Base-by-base conservation (phyloP, 2,888 invertebrate species). In the Bombyx huttoni region DNA sequence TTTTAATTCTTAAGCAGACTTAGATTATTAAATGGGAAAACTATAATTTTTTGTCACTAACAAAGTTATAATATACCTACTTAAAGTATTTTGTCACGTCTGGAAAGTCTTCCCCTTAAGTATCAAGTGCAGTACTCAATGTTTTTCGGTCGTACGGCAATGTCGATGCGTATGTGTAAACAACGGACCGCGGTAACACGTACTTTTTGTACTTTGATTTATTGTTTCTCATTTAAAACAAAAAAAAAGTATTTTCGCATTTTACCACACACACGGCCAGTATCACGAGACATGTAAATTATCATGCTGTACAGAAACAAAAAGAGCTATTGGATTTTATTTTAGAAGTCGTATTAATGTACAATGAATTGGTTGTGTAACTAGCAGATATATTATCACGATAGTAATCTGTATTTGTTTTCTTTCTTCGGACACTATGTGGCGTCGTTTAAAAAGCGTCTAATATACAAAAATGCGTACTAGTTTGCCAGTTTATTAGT, bases 161-260 rank as follows among this genome's bases (percentile, higher is more conserved):
- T 79, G 82, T 85, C 75, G 69, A 68, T 69, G 65, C 66, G 66
- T 74, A 67, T 69, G 77, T 77, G 81, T 79, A 82, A 84, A 86
- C 84, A 84, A 78, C 81, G 75, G 80, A 70, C 68, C 69, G 63
- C 69, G 74, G 79, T 81, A 82, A 85, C 86, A 84, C 86, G 77
- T 84, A 72, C 78, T 84, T 81, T 86, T 85, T 86, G 77, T 75
- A 65, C 74, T 78, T 81, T 83, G 86, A 86, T 85, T 86, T 87
- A 87, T 83, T 79, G 82, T 84, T 81, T 81, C 77, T 75, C 62
- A 75, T 84, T 84, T 76, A 24, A 24, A 24, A 24, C 79, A 81
- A 75, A 82, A 83, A 77, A 75, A 64, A 66, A 72, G 54, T 83
- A 86, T 84, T 85, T 83, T n/a, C n/a, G 71, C 75, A 54, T 65